These are phyloP conservation scores for Cyprinodon diabolis DNA, from an alignment of 2,797 vertebrate species.

Conservation along the genomic window DNA sequence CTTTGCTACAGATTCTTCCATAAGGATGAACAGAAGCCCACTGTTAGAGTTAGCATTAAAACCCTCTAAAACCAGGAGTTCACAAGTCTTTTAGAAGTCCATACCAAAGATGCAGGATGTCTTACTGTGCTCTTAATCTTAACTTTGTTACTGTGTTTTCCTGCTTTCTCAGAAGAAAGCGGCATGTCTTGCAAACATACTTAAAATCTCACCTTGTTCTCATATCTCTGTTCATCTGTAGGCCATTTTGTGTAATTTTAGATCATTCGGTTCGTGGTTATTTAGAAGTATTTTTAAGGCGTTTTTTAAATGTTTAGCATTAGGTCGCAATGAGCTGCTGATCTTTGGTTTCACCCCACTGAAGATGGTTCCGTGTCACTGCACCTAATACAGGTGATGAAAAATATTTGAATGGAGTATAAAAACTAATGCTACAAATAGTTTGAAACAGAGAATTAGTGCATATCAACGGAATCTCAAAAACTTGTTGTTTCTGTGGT, in stretches of 20 bases:
- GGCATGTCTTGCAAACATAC: conserved; percentile 53
- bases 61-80: conserved; percentile 32
- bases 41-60: conserved; percentile 11
- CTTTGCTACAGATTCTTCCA: conserved; percentile 19
- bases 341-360: too few relatives aligned
- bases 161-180: conserved; percentile 22
- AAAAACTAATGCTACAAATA: too few relatives aligned
- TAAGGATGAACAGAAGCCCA: conserved; percentile 19
- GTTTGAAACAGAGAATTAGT: too few relatives aligned
- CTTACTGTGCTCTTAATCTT: conserved; percentile 54
- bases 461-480: background rate
- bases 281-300: too few relatives aligned
- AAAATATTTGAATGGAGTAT: too few relatives aligned
- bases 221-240: background rate
- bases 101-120: conserved; percentile 36
- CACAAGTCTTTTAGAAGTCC: conserved; percentile 25
- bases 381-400: too few relatives aligned
- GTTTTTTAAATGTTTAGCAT: background rate
- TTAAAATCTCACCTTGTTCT: conserved; percentile 22
- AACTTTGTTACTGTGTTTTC: conserved; percentile 34
- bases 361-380: too few relatives aligned
- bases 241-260: too few relatives aligned
- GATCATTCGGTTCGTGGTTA: too few relatives aligned
- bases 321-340: background rate
- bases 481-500: background rate